Evolutionary conservation across 2,113 vertebrate species (phyloP).

Genomic region (Mionectes macconnelli): DNA sequence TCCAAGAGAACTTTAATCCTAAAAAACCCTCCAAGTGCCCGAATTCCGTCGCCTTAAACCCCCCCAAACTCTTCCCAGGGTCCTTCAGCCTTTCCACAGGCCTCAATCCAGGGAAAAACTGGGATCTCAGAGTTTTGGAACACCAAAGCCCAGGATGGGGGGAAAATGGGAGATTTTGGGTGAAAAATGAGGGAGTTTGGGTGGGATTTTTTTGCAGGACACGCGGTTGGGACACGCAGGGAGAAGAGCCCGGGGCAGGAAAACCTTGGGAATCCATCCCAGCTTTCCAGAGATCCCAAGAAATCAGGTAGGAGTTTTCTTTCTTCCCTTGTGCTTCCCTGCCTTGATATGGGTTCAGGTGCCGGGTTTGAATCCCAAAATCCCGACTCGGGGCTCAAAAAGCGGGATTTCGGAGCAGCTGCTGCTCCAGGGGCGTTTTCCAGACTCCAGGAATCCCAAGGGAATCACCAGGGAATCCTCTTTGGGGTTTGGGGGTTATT

Average conservation of each 20-base stretch:
- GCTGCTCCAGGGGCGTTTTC: no score
- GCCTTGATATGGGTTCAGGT: no score
- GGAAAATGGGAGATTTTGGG: neutral
- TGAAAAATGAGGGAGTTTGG: neutral
- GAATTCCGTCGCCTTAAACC: no score
- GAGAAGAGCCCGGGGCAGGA: neutral
- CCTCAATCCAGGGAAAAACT: neutral
- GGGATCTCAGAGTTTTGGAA: no score
- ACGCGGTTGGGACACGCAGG: no score
- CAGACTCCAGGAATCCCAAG: neutral
- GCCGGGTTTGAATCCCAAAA: neutral
- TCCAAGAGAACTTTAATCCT: no score
- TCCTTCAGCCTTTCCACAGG: no score
- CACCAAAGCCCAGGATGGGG: no score
- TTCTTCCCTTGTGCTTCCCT: no score
- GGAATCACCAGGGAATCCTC: neutral
- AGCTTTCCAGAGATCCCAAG: neutral
- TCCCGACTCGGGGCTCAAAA: neutral
- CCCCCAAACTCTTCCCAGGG: no score
- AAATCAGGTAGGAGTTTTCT: neutral
- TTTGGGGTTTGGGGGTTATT: no score
- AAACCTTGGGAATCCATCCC: neutral
- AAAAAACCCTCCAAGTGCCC: no score
- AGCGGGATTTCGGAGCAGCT: neutral
- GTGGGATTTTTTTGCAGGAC: neutral